Evolutionary conservation across 2,113 vertebrate species (phyloP), one percentile per base, ranked within the genome.

Genomic region (Mellivora capensis): DNA sequence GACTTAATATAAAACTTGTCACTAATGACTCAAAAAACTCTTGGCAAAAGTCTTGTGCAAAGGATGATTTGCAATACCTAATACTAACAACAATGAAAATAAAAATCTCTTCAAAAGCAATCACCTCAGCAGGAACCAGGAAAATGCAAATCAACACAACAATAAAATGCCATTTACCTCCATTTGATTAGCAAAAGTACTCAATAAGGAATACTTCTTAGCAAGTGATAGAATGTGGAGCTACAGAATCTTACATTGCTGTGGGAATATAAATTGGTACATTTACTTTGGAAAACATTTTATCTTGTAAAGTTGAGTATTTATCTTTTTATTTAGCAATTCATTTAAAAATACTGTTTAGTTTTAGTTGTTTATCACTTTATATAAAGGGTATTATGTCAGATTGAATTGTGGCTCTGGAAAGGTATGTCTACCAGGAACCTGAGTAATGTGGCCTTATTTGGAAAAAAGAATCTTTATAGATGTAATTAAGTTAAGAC

Each of bases 1-100:
- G 59, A 87, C n/a, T 80, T 89, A 39, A 94, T 94, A 83, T 76
- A 80, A 97, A 86, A 87, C 27, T 93, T 93, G 49, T 72, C 91
- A 84, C 21, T 87, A 92, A 90, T 88, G 84, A 83, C 44, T 96
- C 44, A 59, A 94, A 90, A 74, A 94, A 29, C 49, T 64, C 80
- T 96, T 90, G 84, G 85, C 37, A 91, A 61, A 87, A 79, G 74
- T 87, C 44, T 89, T 17, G 3, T 81, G 54, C 15, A 67, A 85
- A 87, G 92, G 91, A 93, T 87, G 29, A 71, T 82, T 93, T 93
- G 31, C 11, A 90, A 64, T 54, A 59, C 74, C 52, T 87, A 54
- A 71, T 74, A 84, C 37, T 69, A 80, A 95, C 64, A 37, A 76
- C 6, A 79, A 31, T 39, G 62, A 86, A 77, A 67, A 20, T 39